Evolutionary conservation across 2,888 invertebrate species (phyloP).

Genomic region (Mylabris sibirica): DNA sequence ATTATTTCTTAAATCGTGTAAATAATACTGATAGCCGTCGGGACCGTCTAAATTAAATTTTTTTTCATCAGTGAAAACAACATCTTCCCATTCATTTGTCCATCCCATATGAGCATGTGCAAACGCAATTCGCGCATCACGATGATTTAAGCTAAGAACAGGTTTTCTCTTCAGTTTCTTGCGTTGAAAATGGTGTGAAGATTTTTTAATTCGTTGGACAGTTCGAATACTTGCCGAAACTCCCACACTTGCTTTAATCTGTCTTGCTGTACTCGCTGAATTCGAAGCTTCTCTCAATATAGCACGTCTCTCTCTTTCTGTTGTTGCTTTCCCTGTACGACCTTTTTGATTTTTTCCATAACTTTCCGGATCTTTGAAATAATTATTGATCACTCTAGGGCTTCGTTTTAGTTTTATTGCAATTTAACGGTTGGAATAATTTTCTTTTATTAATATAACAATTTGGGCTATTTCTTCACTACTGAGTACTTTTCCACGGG

Average conservation of each 20-base stretch:
- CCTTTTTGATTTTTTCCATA: too few species aligned
- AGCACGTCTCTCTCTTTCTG: too few species aligned
- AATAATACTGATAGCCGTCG: slow-evolving; percentile 10
- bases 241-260: too few species aligned
- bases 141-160: background rate
- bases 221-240: too few species aligned
- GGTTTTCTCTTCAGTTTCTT: background rate
- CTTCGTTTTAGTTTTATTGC: background rate
- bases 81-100: background rate
- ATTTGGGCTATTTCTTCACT: background rate
- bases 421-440: background rate
- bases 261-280: too few species aligned
- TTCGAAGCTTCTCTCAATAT: too few species aligned
- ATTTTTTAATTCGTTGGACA: slow-evolving; percentile 9
- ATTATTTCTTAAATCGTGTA: background rate
- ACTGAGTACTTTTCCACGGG: background rate
- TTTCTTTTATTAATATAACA: background rate
- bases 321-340: too few species aligned
- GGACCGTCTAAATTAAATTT: slow-evolving; percentile 11
- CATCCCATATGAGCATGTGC: background rate
- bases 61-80: slow-evolving; percentile 11
- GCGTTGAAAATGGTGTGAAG: background rate
- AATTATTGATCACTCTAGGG: background rate
- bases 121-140: background rate
- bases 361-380: too few species aligned